Evolutionary conservation across 23 tunicate species (phyloP), one percentile per base, ranked within the genome.

Genomic region (Ciona savignyi): DNA sequence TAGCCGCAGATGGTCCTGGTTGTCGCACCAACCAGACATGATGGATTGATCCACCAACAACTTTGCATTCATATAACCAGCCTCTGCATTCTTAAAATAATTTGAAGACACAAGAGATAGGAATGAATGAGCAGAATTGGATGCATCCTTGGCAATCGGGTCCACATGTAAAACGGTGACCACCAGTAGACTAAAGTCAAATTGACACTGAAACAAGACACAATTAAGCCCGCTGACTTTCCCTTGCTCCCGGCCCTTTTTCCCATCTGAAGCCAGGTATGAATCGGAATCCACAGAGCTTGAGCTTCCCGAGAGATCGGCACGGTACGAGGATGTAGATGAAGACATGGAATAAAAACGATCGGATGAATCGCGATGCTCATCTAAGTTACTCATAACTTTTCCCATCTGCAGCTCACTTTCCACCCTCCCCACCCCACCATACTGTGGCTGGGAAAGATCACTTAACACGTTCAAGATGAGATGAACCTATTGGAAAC

Each of bases 1-100:
- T 0, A 81, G 23, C 4, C 95, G 63, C 33, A 87, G 29, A 71
- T 87, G 95, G 62, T 81, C 81, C 34, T 72, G 73, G 26, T 42
- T 60, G 22, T 69, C 35, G 32, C 73, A 69, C 23, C 56, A 42
- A 42, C 56, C 56, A 9, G 56, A 42, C 56, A 42, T 42, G 9
- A 6, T 42, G 11, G 32, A 20, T 31, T 33, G 74, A 4, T 67
- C 35, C 67, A 34, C 23, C 66, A 77, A 77, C 74, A 77, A 42
- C 2, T 77, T 73, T 34, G 21, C 56, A 42, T 42, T 15, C 56
- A 42, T 6, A 42, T 15, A 42, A 9, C 56, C 56, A 9, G 56
- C 56, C 56, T 42, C 56, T 6, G 56, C 56, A 6, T 42, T 42
- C 56, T 42, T 42, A 15, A 42, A 42, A 42, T 42, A 42, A 9